Base-by-base conservation (phyloP, 1,140 invertebrate species). In the Oscheius sp. region DNA sequence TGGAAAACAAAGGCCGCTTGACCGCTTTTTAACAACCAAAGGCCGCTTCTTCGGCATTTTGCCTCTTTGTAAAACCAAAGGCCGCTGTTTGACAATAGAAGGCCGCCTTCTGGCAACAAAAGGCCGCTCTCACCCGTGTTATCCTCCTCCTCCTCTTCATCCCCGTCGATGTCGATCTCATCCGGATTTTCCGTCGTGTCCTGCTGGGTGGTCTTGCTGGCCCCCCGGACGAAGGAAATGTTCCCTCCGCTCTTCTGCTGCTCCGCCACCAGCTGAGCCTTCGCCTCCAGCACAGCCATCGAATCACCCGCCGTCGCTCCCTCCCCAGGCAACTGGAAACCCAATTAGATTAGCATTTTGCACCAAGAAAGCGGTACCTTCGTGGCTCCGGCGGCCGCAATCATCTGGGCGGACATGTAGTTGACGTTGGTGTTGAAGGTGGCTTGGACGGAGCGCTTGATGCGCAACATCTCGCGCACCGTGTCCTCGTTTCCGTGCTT, bases 401-500 rank as follows among this genome's bases (percentile, higher is more conserved):
- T 87, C 91, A 96, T 96, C 85, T 97, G 94, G 3, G 94, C 93
- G 28, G 94, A 94, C 94, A 98, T 97, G 91, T 95, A 96, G 83
- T 97, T 88, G 4, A 88, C 86, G 81, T 86, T 84, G 1, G 80
- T 84, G 52, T 85, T 83, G 73, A 79, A 84, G 1, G 78, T 84
- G 3, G 81, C 81, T 58, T 78, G 72, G 0, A 79, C 74, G 15
- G 64, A 79, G 18, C 72, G 62, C 32, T 69, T 68, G 20, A 77
- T 79, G 2, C 76, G 88, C 75, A 99, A 87, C 95, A 99, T 98
- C 88, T 99, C 97, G 61, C 95, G 88, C 89, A 99, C 94, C 0
- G 96, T 99, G 80, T 99, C 97, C 86, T 99, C 95, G 87, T 99
- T 99, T n/a, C 97, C 97, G 87, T 99, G 95, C 58, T 92, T 90